phyloP scores from a whole-genome alignment of 1,140 invertebrate species.

The Saccostrea cuccullata region DNA sequence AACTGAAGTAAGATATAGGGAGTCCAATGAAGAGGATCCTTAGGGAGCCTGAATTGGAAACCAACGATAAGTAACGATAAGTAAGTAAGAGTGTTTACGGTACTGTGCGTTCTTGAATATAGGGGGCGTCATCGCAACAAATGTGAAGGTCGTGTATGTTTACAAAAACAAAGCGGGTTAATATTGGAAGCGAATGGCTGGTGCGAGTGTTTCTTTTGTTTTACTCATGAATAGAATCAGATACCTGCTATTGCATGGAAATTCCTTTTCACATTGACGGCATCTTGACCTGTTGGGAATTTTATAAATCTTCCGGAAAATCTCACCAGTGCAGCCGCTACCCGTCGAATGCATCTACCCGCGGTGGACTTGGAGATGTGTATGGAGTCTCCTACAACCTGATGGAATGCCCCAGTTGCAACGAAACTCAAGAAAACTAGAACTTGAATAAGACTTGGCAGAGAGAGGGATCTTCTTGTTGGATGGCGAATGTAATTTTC shows the following conservation, averaged over 20 bases:
- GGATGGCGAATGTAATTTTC: no score
- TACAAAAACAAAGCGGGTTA: no score
- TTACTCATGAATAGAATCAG: no score
- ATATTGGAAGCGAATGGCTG: no score
- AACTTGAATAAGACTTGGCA: background rate
- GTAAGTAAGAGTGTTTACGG: no score
- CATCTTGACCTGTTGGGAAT: background rate
- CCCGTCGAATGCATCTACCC: background rate
- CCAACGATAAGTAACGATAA: no score
- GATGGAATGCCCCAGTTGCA: background rate
- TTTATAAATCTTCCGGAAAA: background rate
- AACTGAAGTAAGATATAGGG: no score
- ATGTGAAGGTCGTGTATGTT: background rate
- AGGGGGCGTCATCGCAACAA: no score
- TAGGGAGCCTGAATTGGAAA: no score
- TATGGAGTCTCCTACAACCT: constrained; percentile 3
- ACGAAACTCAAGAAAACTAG: background rate
- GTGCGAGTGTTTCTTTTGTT: no score
- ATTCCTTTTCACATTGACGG: background rate
- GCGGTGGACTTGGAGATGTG: background rate
- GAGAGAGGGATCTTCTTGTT: background rate
- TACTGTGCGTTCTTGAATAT: no score
- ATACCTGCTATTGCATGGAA: background rate
- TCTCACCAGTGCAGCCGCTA: background rate
- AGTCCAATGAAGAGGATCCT: no score